Percentiles rank a stretch among this genome's conserved stretches.
These are phyloP conservation scores for Lophius americanus DNA, from an alignment of 2,797 vertebrate species.

Conservation along the genomic window DNA sequence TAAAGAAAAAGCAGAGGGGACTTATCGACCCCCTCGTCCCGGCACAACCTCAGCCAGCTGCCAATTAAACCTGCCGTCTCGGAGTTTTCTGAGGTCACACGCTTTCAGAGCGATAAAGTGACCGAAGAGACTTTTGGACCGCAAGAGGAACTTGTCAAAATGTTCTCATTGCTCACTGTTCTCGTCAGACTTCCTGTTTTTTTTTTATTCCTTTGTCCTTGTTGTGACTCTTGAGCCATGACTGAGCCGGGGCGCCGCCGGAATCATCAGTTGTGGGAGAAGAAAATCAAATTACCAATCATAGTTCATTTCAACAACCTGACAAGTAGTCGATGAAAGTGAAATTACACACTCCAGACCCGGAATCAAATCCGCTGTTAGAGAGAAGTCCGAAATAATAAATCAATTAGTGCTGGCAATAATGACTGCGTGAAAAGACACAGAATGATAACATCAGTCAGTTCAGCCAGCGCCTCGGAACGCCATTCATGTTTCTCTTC, in stretches of 20 bases:
- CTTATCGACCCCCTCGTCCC: conserved; percentile 47
- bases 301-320: neutral
- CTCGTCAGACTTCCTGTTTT: conserved; percentile 4
- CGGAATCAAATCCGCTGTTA: no score
- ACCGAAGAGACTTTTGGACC: conserved; percentile 18
- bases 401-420: no score
- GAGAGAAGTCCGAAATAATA: no score
- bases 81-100: conserved; percentile 41
- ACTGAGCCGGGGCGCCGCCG: neutral
- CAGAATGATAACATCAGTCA: neutral
- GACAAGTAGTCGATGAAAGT: neutral
- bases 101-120: conserved; percentile 32
- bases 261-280: neutral
- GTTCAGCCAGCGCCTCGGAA: neutral
- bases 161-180: conserved; percentile 7
- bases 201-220: conserved; percentile 1
- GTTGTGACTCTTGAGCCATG: neutral
- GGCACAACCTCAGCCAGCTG: conserved; percentile 58
- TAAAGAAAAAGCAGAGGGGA: conserved; percentile 69
- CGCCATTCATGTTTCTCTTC: neutral
- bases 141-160: conserved; percentile 15
- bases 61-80: conserved; percentile 36
- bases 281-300: neutral
- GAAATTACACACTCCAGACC: neutral
- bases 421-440: neutral